Base-by-base conservation (phyloP, 2,113 vertebrate genomes). In the Pelusios castaneus region DNA sequence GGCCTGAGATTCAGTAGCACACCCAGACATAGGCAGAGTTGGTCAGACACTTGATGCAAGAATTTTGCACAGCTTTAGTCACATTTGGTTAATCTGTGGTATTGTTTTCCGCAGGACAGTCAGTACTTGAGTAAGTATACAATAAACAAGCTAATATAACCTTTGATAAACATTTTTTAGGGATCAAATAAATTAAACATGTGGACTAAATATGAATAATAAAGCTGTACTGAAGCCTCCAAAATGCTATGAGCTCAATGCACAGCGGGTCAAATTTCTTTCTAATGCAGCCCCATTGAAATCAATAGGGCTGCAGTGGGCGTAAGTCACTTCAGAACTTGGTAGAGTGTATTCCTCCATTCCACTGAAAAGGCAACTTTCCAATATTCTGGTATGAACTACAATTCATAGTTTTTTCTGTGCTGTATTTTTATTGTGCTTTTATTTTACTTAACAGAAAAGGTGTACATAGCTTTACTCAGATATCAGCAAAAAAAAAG, bases 401-500 rank as follows among this genome's bases (percentile, higher is more conserved):
- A 75, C 4, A 3, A 45, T 16, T 75, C 49, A 9, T 52, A 34
- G 19, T 41, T 22, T 73, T 73, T 73, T 76, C 67, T 55, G 19
- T 41, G 52, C 14, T 55, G 5, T 34, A 34, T 43, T 21, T 27
- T 76, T 47, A 47, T 47, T 67, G 43, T 94, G 55, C 34, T 81
- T 80, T 70, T 17, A 38, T 24, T 51, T 94, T 92, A 84, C 91
- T 88, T 58, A 92, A 76, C 47, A 93, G 55, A 89, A 83, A 31
- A 60, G 31, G 38, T 87, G 80, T 34, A 47, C 17, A 52, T 1
- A 3, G 88, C 1, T 2, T 81, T 80, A 87, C 56, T 56, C 29
- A 89, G 86, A 92, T 92, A 92, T 19, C 4, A 14, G 31, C 1
- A 0, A 21, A 34, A 49, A 75, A 19, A 73, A 24, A 12, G 5